Percentiles rank a stretch among this genome's conserved stretches.
Evolutionary conservation across 92 coral and sea anemone genomes (phyloP).

Genomic region (Pocillopora grandis): DNA sequence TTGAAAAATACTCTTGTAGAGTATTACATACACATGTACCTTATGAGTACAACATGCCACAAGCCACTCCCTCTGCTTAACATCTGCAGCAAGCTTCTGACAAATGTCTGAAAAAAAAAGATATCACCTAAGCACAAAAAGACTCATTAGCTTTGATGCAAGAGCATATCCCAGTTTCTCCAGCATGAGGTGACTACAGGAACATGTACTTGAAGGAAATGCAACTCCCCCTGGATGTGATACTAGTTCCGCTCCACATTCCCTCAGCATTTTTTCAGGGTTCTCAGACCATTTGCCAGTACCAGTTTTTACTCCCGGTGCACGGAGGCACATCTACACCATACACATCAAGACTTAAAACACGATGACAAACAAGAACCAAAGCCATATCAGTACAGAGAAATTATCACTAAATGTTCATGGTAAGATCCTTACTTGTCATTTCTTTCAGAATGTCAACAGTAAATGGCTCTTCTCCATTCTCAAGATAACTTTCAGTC

Average conservation of each 20-base stretch:
- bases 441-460: constrained; percentile 96
- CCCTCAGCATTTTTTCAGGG: too few relatives aligned
- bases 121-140: neutral
- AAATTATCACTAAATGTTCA: neutral
- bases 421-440: constrained; percentile 70
- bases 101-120: constrained; percentile 79
- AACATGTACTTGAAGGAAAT: too few relatives aligned
- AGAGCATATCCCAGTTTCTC: too few relatives aligned
- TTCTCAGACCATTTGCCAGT: too few relatives aligned
- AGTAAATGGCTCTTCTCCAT: constrained; percentile 92
- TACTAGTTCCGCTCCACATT: too few relatives aligned
- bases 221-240: too few relatives aligned
- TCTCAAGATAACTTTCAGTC: constrained; percentile 91
- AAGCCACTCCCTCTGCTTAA: constrained; percentile 96
- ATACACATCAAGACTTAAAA: neutral
- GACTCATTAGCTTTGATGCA: too few relatives aligned
- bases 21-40: constrained; percentile 41
- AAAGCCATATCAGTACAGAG: neutral
- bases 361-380: neutral
- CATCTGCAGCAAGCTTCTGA: constrained; percentile 93
- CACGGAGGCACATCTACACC: too few relatives aligned
- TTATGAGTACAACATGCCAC: constrained; percentile 97
- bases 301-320: too few relatives aligned
- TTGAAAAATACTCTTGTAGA: too few relatives aligned
- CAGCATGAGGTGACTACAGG: too few relatives aligned